Conservation (phyloP, 2,797 vertebrate species). For the Martes flavigula region DNA sequence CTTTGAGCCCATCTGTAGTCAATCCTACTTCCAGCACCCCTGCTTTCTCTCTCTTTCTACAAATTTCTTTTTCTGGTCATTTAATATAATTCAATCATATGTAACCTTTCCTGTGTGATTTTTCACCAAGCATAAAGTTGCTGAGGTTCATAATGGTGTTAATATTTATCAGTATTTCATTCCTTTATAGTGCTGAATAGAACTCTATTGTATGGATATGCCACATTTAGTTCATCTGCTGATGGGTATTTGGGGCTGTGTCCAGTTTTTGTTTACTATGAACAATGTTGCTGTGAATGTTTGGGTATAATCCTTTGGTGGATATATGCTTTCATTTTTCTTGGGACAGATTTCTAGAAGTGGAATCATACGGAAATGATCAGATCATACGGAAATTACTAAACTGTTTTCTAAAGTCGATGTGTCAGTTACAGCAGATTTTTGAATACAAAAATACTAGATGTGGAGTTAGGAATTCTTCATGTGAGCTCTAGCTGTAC, state of each 20-base stretch:
- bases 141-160: not conserved
- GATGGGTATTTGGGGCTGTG: not conserved
- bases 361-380: not conserved
- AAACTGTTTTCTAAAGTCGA: slow-evolving; percentile 3
- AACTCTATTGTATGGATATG: not conserved
- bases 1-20: not conserved
- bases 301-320: not conserved
- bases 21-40: not conserved
- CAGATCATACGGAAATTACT: not conserved
- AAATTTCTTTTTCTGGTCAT: not conserved
- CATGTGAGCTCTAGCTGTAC: not conserved
- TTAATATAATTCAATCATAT: not conserved
- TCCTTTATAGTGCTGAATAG: not conserved
- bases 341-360: not conserved
- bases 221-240: not conserved
- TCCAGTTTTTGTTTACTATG: not conserved
- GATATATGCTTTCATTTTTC: not conserved
- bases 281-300: not conserved
- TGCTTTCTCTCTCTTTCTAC: not conserved
- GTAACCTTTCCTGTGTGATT: not conserved
- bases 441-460: not conserved
- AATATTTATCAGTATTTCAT: not conserved
- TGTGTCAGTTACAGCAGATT: not conserved
- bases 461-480: slow-evolving; percentile 10
- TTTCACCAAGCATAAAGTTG: not conserved